Percentiles rank a stretch among this genome's conserved stretches.
phyloP scores from a whole-genome alignment of 2,797 vertebrate genomes.

The Pterois miles region DNA sequence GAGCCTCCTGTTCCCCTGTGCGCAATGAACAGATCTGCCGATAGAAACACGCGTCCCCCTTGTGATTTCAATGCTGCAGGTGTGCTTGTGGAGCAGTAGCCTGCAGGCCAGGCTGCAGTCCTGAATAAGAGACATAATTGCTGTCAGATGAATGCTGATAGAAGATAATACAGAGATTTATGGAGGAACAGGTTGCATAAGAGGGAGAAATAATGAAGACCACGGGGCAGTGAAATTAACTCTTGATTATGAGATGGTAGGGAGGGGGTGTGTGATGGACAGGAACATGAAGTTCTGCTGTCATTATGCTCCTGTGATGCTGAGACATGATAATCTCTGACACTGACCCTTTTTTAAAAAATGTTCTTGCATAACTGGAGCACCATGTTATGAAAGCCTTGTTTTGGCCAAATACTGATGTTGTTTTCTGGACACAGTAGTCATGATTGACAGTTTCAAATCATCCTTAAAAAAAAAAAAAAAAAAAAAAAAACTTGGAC shows the following conservation, averaged over 20 bases:
- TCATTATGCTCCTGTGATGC: conserved; percentile 10
- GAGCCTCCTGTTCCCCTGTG: background rate
- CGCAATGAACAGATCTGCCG: background rate
- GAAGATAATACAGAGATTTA: conserved; percentile 20
- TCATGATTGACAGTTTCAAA: conserved; percentile 2
- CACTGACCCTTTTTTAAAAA: conserved; percentile 7
- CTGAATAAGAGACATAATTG: background rate
- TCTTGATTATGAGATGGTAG: conserved; percentile 4
- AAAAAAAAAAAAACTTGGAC: background rate
- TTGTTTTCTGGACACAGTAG: background rate
- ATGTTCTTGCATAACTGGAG: conserved; percentile 27
- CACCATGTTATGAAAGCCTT: background rate
- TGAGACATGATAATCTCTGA: conserved; percentile 38
- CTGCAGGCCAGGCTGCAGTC: background rate
- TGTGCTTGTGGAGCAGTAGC: conserved; percentile 10
- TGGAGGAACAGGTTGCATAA: conserved; percentile 39
- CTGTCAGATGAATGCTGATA: conserved; percentile 27
- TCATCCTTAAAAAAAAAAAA: too few relatives aligned
- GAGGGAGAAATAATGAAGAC: conserved; percentile 1
- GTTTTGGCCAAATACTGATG: background rate
- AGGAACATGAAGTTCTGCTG: conserved; percentile 21
- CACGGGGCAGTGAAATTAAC: background rate
- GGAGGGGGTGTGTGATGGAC: conserved; percentile 6
- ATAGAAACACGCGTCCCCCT: background rate
- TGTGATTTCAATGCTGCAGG: conserved; percentile 5